Percentiles rank a stretch among this genome's conserved stretches.
Conservation (phyloP, 2,113 vertebrate species). For the Phrynosoma platyrhinos region DNA sequence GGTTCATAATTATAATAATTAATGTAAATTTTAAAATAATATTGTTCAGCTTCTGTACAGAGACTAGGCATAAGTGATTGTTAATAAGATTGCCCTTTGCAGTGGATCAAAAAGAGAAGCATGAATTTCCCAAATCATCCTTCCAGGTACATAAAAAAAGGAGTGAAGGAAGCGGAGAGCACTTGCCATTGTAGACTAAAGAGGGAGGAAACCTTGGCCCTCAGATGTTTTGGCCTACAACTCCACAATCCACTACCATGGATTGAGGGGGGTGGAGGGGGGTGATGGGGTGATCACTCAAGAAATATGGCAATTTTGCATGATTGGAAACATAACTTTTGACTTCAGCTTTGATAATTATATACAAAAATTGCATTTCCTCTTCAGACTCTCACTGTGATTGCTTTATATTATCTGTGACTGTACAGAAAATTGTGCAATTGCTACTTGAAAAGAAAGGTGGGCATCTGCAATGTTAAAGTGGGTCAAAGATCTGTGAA, state of each 20-base stretch:
- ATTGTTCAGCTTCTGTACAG: no score
- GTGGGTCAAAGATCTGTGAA: background rate
- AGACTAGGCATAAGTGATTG: no score
- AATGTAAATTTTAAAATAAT: no score
- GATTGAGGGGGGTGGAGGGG: no score
- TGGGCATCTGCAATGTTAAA: slow-evolving; percentile 1
- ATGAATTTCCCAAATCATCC: background rate
- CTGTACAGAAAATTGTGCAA: background rate
- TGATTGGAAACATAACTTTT: background rate
- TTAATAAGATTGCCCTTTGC: background rate
- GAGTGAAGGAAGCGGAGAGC: no score
- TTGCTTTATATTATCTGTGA: slow-evolving; percentile 30
- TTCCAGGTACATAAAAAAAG: background rate
- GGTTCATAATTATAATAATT: no score
- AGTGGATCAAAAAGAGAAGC: background rate
- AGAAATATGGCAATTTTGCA: background rate
- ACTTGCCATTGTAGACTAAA: background rate
- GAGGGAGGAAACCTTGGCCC: background rate
- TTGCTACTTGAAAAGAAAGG: background rate
- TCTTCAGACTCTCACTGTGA: slow-evolving; percentile 48
- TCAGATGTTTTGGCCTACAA: background rate
- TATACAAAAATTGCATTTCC: slow-evolving; percentile 60
- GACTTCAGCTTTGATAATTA: slow-evolving; percentile 53
- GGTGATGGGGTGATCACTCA: no score
- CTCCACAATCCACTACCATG: background rate